Evolutionary conservation across 2,888 invertebrate genomes (phyloP), one percentile per base, ranked within the genome.

Genomic region (Eucriotettix oculatus): DNA sequence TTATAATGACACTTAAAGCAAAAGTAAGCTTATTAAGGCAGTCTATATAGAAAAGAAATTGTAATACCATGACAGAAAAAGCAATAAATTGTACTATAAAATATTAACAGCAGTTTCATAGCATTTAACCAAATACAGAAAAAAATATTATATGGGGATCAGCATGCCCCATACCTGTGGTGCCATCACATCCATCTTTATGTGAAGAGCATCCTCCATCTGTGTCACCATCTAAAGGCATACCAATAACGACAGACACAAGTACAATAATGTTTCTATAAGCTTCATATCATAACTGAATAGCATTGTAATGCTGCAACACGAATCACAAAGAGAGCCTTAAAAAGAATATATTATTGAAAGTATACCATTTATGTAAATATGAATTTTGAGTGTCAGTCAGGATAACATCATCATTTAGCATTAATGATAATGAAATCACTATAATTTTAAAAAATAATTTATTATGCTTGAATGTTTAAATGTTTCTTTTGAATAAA

Each of bases 151-250:
- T 16, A n/a, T 16, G 55, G 14, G 55, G 55, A n/a, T 14, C 55
- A 29, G 41, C 55, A 42, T 55, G 63, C 58, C 53, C 59, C 62
- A 59, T 82, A 86, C 83, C 87, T 90, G 90, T 87, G 79, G 90
- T 87, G 79, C 90, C 90, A 79, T 91, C 90, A 82, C 90, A 91
- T 81, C 90, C 90, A 77, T 91, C 90, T 76, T 89, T 86, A 79
- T 91, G 90, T 74, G 90, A 90, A 75, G 90, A 85, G 81, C 90
- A 90, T 79, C 90, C 90, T 69, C 72, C 74, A 70, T 75, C 90
- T 79, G 87, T 82, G 81, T 89, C 89, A 74, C 75, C 73, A 66
- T 66, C 63, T 64, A 63, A 58, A 58, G 64, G 58, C 58, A 63
- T 56, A 61, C 54, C 62, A 62, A 65, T 61, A 63, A 61, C 60